Percentiles rank a stretch among this genome's conserved stretches.
These are phyloP conservation scores for Leptinotarsa rubiginosa DNA, from an alignment of 2,888 invertebrate species.

Conservation along the genomic window DNA sequence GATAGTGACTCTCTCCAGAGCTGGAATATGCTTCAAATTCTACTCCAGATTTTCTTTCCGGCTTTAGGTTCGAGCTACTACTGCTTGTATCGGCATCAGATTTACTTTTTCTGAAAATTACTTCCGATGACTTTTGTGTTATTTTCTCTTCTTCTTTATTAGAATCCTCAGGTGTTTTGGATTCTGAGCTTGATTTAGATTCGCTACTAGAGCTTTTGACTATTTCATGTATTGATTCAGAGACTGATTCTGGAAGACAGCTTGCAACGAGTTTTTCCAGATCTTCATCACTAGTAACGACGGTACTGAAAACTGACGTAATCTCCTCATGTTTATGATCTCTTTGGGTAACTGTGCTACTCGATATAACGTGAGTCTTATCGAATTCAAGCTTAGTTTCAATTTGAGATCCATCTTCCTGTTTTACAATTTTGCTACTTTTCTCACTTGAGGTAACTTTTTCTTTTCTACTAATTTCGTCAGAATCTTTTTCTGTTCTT, in stretches of 20 bases:
- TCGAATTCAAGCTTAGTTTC: slow-evolving; percentile 50
- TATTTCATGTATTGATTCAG: slow-evolving; percentile 54
- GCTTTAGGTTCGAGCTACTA: slow-evolving; percentile 62
- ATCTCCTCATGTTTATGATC: slow-evolving; percentile 53
- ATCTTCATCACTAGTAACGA: slow-evolving; percentile 42
- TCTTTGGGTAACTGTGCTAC: slow-evolving; percentile 45
- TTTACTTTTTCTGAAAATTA: slow-evolving; percentile 62
- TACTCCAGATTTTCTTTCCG: slow-evolving; percentile 80
- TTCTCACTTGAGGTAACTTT: slow-evolving; percentile 45
- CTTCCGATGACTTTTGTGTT: slow-evolving; percentile 50
- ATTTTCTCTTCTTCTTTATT: slow-evolving; percentile 60
- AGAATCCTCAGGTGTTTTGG: slow-evolving; percentile 70
- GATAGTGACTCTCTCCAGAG: slow-evolving; percentile 90
- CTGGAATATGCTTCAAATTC: slow-evolving; percentile 87
- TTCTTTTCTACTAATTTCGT: slow-evolving; percentile 48
- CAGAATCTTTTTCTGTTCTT: slow-evolving; percentile 49
- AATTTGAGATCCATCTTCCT: slow-evolving; percentile 51
- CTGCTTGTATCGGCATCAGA: slow-evolving; percentile 63
- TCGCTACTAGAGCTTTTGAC: slow-evolving; percentile 65
- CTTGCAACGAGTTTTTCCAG: slow-evolving; percentile 44
- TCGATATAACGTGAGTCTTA: slow-evolving; percentile 45
- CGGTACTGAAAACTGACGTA: slow-evolving; percentile 48
- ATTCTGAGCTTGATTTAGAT: slow-evolving; percentile 66
- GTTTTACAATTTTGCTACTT: slow-evolving; percentile 53
- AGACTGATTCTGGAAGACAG: slow-evolving; percentile 45